phyloP scores from a whole-genome alignment of 1,140 invertebrate species.

The Copidosoma floridanum region DNA sequence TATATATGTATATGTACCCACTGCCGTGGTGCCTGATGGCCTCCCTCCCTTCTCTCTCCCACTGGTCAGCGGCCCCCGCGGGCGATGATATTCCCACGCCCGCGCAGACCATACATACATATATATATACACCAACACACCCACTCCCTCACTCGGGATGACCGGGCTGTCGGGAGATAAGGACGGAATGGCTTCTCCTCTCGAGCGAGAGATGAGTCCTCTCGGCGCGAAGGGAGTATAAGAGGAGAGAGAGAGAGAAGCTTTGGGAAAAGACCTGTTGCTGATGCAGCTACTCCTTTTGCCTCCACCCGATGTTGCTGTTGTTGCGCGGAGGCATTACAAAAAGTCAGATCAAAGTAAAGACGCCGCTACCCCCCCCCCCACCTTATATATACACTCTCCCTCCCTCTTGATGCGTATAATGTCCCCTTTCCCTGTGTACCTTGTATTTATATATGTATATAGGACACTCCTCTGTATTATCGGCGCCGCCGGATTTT shows the following conservation, averaged over 20 bases:
- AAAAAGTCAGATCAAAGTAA: slow-evolving; percentile 29
- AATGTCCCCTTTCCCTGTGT: too few relatives aligned
- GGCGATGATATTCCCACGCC: slow-evolving; percentile 52
- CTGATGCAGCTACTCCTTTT: too few relatives aligned
- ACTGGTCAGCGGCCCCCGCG: slow-evolving; percentile 40
- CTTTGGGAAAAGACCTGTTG: slow-evolving; percentile 3
- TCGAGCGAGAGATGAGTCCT: slow-evolving; percentile 6
- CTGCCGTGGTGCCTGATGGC: too few relatives aligned
- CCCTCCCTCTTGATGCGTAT: too few relatives aligned
- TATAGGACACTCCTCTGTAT: not conserved
- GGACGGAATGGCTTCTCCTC: slow-evolving; percentile 16
- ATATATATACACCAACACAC: not conserved
- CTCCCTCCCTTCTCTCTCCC: too few relatives aligned
- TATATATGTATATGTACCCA: too few relatives aligned
- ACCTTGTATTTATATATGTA: not conserved
- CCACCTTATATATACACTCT: too few relatives aligned
- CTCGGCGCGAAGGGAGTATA: not conserved
- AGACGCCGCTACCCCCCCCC: slow-evolving; percentile 17
- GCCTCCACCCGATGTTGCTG: too few relatives aligned
- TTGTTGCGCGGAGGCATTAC: slow-evolving; percentile 9
- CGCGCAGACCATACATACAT: slow-evolving; percentile 35
- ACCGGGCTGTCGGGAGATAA: slow-evolving; percentile 15
- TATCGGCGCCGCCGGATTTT: not conserved
- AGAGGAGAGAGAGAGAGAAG: slow-evolving; percentile 7
- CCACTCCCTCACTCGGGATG: not conserved